Percentiles rank a stretch among this genome's conserved stretches.
Evolutionary conservation across 2,888 invertebrate species (phyloP).

Genomic region (Hecatera dysodea): DNA sequence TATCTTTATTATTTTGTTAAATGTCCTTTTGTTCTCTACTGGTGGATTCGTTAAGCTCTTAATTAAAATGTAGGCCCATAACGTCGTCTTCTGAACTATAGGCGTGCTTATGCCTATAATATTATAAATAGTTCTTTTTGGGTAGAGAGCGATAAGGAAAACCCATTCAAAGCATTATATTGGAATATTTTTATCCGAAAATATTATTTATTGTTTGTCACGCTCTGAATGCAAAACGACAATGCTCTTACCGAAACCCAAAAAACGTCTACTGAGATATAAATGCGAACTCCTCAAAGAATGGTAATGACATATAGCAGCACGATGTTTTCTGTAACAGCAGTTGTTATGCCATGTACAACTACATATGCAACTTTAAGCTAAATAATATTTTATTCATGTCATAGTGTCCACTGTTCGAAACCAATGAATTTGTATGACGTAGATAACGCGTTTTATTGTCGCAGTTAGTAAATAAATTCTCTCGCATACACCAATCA

Average conservation of each 20-base stretch:
- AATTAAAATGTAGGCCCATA: neutral
- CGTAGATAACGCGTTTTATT: slow-evolving; percentile 83
- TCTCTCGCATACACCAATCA: slow-evolving; percentile 81
- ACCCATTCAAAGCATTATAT: slow-evolving; percentile 25
- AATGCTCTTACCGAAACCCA: slow-evolving; percentile 14
- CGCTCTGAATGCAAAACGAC: slow-evolving; percentile 55
- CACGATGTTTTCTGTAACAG: slow-evolving; percentile 52
- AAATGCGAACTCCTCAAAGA: slow-evolving; percentile 28
- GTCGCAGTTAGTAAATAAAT: slow-evolving; percentile 86
- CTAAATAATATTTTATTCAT: slow-evolving; percentile 80
- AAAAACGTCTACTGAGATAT: slow-evolving; percentile 19
- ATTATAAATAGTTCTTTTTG: neutral
- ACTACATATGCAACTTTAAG: no score
- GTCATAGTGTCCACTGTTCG: slow-evolving; percentile 69
- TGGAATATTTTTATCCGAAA: slow-evolving; percentile 40
- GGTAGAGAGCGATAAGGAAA: slow-evolving; percentile 38
- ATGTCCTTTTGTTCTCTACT: neutral
- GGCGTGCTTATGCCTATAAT: neutral
- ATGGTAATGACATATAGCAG: slow-evolving; percentile 16
- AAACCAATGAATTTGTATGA: slow-evolving; percentile 81
- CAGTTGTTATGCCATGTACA: slow-evolving; percentile 65
- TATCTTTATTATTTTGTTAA: slow-evolving; percentile 33
- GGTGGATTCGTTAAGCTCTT: neutral
- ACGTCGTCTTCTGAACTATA: neutral
- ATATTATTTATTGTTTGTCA: slow-evolving; percentile 54